These are phyloP conservation scores for Tokudaia tokunoshimensis DNA, from an alignment of 2,797 vertebrate species.

Conservation along the genomic window DNA sequence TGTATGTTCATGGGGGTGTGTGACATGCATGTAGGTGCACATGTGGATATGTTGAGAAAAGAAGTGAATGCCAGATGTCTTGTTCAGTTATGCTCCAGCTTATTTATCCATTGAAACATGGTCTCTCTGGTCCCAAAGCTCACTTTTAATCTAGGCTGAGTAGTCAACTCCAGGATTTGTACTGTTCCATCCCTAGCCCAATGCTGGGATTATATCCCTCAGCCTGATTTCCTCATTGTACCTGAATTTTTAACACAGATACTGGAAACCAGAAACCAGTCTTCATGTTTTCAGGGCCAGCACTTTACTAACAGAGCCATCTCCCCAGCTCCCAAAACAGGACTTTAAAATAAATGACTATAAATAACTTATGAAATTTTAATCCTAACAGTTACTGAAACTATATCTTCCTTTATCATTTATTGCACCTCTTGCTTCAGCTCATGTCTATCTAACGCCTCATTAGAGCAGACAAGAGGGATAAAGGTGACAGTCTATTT, in stretches of 20 bases:
- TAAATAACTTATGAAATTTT: neutral
- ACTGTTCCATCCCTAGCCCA: neutral
- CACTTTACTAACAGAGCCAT: neutral
- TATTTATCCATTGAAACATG: neutral
- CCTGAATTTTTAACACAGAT: neutral
- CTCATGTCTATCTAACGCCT: neutral
- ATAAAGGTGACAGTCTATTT: slow-evolving; percentile 25
- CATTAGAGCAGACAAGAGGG: slow-evolving; percentile 35
- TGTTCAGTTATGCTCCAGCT: neutral
- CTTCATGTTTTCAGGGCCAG: neutral
- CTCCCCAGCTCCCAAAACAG: neutral
- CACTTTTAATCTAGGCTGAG: neutral
- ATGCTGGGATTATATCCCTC: neutral
- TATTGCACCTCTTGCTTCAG: neutral
- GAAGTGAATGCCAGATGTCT: neutral
- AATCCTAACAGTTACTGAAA: neutral
- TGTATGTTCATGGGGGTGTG: neutral
- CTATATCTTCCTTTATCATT: neutral
- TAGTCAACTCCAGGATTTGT: neutral
- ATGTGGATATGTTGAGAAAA: neutral
- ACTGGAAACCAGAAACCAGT: neutral
- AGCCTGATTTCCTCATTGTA: neutral
- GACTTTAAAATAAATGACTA: neutral
- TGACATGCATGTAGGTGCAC: neutral
- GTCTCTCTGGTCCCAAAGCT: neutral